Conservation (phyloP, 1,140 invertebrate species). For the Spodoptera litura region DNA sequence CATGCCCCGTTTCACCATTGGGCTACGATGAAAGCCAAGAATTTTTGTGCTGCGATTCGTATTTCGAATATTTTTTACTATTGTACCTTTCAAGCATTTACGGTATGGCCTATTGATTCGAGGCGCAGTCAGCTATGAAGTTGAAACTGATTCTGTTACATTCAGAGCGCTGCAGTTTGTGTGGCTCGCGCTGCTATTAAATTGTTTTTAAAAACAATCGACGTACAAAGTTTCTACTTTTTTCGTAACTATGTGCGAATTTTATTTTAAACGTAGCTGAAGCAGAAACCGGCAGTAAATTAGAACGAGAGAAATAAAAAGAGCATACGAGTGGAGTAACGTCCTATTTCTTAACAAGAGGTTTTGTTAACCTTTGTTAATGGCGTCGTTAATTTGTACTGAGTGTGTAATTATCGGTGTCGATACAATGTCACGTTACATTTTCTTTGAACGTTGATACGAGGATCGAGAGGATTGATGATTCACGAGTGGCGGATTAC, state of each 20-base stretch:
- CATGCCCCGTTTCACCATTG: constrained; percentile 69
- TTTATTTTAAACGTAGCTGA: constrained; percentile 43
- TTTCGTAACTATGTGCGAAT: constrained; percentile 45
- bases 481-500: neutral
- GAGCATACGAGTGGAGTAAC: constrained; percentile 28
- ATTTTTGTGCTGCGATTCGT: constrained; percentile 55
- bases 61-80: constrained; percentile 43
- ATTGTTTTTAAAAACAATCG: constrained; percentile 76
- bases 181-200: constrained; percentile 70
- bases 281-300: constrained; percentile 44
- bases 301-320: constrained; percentile 44
- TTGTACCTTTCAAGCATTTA: constrained; percentile 49
- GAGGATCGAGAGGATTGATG: neutral
- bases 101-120: constrained; percentile 64
- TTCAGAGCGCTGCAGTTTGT: constrained; percentile 75
- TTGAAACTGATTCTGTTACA: constrained; percentile 74
- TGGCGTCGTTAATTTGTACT: constrained; percentile 39
- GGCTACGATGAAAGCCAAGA: constrained; percentile 51
- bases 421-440: constrained; percentile 21
- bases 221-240: constrained; percentile 59
- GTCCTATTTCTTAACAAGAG: constrained; percentile 46
- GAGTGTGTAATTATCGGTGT: constrained; percentile 30
- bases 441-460: constrained; percentile 1
- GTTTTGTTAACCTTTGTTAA: constrained; percentile 27
- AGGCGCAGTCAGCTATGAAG: constrained; percentile 71